Percentiles rank a stretch among this genome's conserved stretches.
Evolutionary conservation across 2,888 invertebrate species (phyloP).

Genomic region (Melanchra persicariae): DNA sequence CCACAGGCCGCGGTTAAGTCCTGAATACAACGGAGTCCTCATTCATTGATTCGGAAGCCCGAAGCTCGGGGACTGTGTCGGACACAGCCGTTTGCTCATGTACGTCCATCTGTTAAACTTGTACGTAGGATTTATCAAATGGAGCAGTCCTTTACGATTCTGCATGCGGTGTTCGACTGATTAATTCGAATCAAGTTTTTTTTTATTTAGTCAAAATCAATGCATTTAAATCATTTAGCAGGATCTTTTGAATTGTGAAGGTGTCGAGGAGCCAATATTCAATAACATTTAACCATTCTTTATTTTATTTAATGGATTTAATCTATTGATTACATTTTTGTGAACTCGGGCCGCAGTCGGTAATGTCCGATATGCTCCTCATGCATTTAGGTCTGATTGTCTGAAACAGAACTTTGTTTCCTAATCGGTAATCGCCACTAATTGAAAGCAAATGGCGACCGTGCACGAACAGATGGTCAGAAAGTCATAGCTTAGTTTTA

Average conservation of each 20-base stretch:
- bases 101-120: slow-evolving; percentile 18
- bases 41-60: slow-evolving; percentile 51
- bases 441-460: slow-evolving; percentile 17
- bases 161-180: background rate
- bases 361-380: background rate
- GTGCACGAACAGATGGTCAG: slow-evolving; percentile 14
- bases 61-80: slow-evolving; percentile 31
- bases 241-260: background rate
- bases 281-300: too few species aligned
- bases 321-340: too few species aligned
- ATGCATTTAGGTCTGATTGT: background rate
- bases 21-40: slow-evolving; percentile 47
- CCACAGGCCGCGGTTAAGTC: slow-evolving; percentile 59
- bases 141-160: slow-evolving; percentile 15
- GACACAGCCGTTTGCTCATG: slow-evolving; percentile 21
- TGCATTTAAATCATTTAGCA: background rate
- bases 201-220: background rate
- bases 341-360: background rate
- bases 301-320: too few species aligned
- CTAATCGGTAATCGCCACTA: background rate
- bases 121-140: slow-evolving; percentile 16
- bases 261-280: background rate
- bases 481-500: slow-evolving; percentile 21
- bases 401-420: too few species aligned
- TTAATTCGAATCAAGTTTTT: background rate